Evolutionary conservation across 2,113 vertebrate species (phyloP).

Genomic region (Dasyprocta punctata): DNA sequence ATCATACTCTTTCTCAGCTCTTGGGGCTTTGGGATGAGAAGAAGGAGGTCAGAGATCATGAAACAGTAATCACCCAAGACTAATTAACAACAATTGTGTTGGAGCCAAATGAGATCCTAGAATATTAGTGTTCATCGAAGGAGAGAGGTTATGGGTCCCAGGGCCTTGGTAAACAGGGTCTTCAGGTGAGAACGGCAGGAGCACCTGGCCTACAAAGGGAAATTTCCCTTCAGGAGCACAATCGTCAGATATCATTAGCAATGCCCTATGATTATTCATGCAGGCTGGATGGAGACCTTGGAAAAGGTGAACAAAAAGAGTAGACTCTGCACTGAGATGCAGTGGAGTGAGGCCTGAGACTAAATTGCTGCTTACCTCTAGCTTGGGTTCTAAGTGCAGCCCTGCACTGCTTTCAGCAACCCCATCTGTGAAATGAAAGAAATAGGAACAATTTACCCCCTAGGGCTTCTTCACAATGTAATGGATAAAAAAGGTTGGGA

Average conservation of each 20-base stretch:
- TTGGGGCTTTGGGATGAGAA: neutral
- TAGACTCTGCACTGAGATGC: neutral
- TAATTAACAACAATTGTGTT: neutral
- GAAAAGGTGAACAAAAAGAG: too few species aligned
- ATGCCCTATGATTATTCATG: rapidly evolving
- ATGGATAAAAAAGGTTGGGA: neutral
- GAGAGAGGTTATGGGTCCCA: neutral
- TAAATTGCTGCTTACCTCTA: neutral
- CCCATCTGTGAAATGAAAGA: conserved; percentile 19
- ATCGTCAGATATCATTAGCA: neutral
- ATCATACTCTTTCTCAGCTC: conserved; percentile 19
- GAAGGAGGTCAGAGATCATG: neutral
- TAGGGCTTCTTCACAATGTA: neutral
- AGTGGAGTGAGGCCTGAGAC: neutral
- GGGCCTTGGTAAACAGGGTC: neutral
- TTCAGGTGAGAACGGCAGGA: neutral
- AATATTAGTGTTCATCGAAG: neutral
- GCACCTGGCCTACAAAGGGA: neutral
- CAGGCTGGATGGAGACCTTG: neutral
- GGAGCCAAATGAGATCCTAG: neutral
- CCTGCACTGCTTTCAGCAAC: neutral
- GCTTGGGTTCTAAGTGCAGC: neutral
- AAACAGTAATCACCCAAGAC: neutral
- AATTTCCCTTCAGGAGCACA: neutral
- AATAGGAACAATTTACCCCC: conserved; percentile 29